phyloP scores from a whole-genome alignment of 1,140 invertebrate genomes.

The Aplysia californica region DNA sequence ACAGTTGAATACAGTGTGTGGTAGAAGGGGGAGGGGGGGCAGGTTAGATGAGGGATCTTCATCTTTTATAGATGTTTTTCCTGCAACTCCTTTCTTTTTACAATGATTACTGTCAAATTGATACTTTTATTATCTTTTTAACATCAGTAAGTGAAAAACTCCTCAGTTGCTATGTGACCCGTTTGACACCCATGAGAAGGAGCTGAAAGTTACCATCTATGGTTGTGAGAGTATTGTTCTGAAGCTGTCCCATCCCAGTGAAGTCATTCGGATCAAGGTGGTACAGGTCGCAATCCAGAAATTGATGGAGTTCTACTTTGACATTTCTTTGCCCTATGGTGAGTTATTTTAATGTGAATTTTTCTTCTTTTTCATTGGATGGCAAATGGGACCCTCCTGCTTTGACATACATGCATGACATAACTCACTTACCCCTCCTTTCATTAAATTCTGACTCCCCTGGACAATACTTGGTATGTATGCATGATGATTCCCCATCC shows the following conservation, averaged over 20 bases:
- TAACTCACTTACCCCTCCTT: too few species aligned
- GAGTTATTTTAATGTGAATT: slow-evolving; percentile 11
- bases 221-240: slow-evolving; percentile 35
- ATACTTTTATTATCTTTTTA: too few species aligned
- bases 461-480: too few species aligned
- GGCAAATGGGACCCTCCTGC: too few species aligned
- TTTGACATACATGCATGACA: too few species aligned
- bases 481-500: too few species aligned
- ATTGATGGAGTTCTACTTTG: slow-evolving; percentile 54
- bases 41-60: not conserved
- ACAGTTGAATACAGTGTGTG: not conserved
- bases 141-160: too few species aligned
- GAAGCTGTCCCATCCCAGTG: slow-evolving; percentile 43
- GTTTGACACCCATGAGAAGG: slow-evolving; percentile 22
- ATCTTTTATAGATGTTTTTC: not conserved
- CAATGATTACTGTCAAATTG: not conserved
- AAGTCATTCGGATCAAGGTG: slow-evolving; percentile 37
- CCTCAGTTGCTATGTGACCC: slow-evolving; percentile 35
- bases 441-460: too few species aligned
- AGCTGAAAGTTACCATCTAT: slow-evolving; percentile 38
- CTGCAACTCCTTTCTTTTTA: not conserved
- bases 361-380: not conserved
- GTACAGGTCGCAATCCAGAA: slow-evolving; percentile 31
- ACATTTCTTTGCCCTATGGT: slow-evolving; percentile 39
- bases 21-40: too few species aligned